Percentiles rank a stretch among this genome's conserved stretches.
These are phyloP conservation scores for Otus sunia DNA, from an alignment of 2,113 vertebrate genomes.

Conservation along the genomic window DNA sequence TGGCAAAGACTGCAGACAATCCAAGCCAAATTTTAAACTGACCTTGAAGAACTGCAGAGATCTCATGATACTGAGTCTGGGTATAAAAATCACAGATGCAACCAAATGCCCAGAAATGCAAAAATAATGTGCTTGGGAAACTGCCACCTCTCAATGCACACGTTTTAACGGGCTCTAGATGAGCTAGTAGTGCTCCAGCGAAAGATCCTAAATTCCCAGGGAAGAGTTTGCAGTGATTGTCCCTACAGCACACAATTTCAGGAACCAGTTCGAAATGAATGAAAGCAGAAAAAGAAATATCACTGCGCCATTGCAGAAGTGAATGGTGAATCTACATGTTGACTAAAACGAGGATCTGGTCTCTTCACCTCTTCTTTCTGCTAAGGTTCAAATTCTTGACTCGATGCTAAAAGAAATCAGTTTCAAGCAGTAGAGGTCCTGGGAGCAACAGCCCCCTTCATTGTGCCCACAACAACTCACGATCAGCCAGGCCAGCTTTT, in stretches of 20 bases:
- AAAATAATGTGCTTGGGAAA: not conserved
- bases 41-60: conserved; percentile 49
- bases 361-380: not conserved
- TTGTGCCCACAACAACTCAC: not conserved
- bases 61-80: conserved; percentile 16
- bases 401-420: not conserved
- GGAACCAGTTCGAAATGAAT: not conserved
- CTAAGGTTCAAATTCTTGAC: not conserved
- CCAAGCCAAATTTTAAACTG: conserved; percentile 25
- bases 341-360: not conserved
- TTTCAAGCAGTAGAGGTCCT: not conserved
- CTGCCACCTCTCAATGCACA: not conserved
- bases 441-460: not conserved
- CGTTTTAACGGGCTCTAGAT: not conserved
- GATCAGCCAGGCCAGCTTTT: not conserved
- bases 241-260: not conserved
- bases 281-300: not conserved
- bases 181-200: not conserved
- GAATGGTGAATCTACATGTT: not conserved
- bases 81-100: conserved; percentile 38
- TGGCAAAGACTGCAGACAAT: conserved; percentile 40
- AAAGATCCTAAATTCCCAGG: not conserved
- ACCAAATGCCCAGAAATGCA: conserved; percentile 45
- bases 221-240: not conserved
- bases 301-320: not conserved